These are phyloP conservation scores for Melitaea athalia DNA, from an alignment of 2,888 invertebrate genomes.

Conservation along the genomic window DNA sequence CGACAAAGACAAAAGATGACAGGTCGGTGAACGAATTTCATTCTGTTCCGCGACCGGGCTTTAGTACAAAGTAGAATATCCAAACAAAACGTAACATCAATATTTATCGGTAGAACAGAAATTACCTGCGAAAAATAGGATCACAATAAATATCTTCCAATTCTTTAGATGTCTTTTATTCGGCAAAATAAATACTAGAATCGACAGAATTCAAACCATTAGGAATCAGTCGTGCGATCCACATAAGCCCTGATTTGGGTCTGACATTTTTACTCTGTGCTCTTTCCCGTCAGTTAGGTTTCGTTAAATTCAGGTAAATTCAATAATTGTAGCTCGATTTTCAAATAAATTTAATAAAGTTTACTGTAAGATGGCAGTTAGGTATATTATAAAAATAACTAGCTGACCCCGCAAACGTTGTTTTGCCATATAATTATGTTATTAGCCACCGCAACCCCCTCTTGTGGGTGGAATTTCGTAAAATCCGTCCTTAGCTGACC, in stretches of 20 bases:
- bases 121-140: neutral
- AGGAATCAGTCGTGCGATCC: slow-evolving; percentile 6
- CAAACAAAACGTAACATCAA: neutral
- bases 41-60: no score
- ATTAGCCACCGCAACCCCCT: no score
- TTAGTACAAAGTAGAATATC: slow-evolving; percentile 4
- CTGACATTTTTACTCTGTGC: slow-evolving; percentile 3
- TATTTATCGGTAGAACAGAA: neutral
- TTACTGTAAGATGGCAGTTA: neutral
- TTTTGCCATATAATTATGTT: no score
- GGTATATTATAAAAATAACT: no score
- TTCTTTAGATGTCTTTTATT: neutral
- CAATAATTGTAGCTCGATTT: neutral
- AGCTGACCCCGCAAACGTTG: no score
- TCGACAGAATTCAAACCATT: neutral
- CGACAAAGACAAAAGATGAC: no score
- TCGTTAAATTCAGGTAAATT: slow-evolving; percentile 6
- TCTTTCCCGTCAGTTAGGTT: neutral
- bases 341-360: neutral
- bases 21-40: no score
- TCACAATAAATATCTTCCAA: slow-evolving; percentile 3
- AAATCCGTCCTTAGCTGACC: no score
- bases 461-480: no score
- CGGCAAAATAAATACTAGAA: slow-evolving; percentile 4
- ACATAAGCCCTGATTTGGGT: slow-evolving; percentile 9